Evolutionary conservation across 2,888 invertebrate species (phyloP).

Genomic region (Rotaria macrura): DNA sequence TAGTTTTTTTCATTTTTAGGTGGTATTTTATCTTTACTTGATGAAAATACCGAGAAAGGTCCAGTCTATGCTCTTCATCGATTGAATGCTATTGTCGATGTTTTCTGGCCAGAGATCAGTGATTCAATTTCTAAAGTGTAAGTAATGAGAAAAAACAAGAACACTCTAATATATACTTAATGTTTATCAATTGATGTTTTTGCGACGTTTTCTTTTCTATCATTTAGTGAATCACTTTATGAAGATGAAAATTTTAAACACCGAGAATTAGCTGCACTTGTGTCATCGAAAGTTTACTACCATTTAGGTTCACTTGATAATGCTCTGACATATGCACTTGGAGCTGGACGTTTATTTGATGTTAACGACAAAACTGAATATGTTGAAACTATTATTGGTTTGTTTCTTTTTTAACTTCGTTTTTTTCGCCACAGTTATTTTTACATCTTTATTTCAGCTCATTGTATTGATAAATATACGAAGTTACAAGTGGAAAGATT

Average conservation of each 20-base stretch:
- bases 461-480: constrained; percentile 91
- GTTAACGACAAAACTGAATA: constrained; percentile 85
- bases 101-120: constrained; percentile 97
- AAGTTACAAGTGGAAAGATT: constrained; percentile 27
- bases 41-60: constrained; percentile 81
- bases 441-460: constrained; percentile 58
- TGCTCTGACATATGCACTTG: constrained; percentile 87
- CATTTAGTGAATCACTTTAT: constrained; percentile 68
- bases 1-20: constrained; percentile 52
- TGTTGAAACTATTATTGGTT: constrained; percentile 75
- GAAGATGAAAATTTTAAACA: constrained; percentile 78
- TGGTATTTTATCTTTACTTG: constrained; percentile 84
- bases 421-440: constrained; percentile 42
- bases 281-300: constrained; percentile 92
- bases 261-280: constrained; percentile 82
- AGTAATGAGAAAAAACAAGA: constrained; percentile 39
- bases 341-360: constrained; percentile 85
- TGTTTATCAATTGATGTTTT: neutral
- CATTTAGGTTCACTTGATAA: constrained; percentile 92
- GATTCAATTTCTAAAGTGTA: constrained; percentile 90
- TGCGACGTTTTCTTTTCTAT: no score
- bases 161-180: neutral
- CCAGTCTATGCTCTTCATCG: constrained; percentile 85
- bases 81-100: constrained; percentile 81
- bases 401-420: constrained; percentile 50